Evolutionary conservation across 2,113 vertebrate genomes (phyloP).

Genomic region (Trachemys scripta): DNA sequence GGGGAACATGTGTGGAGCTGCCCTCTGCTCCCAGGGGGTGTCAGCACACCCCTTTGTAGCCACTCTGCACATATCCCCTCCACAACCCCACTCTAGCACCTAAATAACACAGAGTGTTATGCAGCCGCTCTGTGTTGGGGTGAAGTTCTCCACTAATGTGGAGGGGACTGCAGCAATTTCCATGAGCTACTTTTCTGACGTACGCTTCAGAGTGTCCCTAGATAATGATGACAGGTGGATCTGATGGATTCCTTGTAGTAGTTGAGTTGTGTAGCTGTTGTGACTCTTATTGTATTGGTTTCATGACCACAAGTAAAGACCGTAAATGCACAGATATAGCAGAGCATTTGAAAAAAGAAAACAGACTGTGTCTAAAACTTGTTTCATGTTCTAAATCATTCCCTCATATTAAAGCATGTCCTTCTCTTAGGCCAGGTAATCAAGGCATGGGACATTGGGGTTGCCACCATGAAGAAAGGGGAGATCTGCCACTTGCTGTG

Average conservation of each 20-base stretch:
- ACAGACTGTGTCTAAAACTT: background rate
- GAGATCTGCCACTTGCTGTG: conserved; percentile 92
- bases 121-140: background rate
- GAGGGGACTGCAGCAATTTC: background rate
- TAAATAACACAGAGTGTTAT: background rate
- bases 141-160: background rate
- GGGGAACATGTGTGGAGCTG: background rate
- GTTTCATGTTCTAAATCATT: background rate
- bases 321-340: background rate
- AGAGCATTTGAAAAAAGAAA: background rate
- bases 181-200: background rate
- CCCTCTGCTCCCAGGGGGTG: background rate
- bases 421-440: conserved; percentile 91
- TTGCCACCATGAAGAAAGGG: conserved; percentile 93
- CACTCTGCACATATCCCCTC: background rate
- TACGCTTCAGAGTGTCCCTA: background rate
- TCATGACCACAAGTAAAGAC: background rate
- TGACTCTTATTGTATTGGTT: background rate
- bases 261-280: background rate
- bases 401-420: background rate
- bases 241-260: background rate
- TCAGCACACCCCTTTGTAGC: background rate
- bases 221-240: background rate
- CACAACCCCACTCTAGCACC: background rate
- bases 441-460: conserved; percentile 94